Base-by-base conservation (phyloP, 2,888 invertebrate genomes). In the Gerris lacustris region DNA sequence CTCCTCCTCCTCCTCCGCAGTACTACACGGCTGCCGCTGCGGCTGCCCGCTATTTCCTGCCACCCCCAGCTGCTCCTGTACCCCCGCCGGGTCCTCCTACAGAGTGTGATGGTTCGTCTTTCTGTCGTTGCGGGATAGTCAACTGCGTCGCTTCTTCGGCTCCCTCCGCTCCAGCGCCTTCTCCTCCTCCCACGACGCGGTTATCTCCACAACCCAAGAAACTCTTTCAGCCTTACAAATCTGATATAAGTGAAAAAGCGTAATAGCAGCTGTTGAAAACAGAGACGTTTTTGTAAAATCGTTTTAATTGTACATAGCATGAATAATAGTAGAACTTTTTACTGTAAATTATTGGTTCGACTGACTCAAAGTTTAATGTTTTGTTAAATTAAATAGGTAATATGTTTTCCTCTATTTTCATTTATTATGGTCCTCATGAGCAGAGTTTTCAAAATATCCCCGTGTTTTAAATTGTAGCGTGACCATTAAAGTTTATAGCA, bases 141-240 rank as follows among this genome's bases (percentile, higher is more conserved):
- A 76, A 85, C 82, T 74, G 84, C 82, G 84, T 77, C 79, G 81
- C 74, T 80, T 81, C 79, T 75, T 82, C 78, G 0, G 80, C 82
- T 76, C 78, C 82, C 69, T 81, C 79, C 69, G 81, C 67, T 79
- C 80, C 73, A 81, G 31, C 31, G 31, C 79, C 47, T 80, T 81
- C 63, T 69, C 77, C 67, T 79, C 76, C 75, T 79, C 76, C 74
- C 78, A 75, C 64, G 78, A 77, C 77, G 78, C 79, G 15, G 78
- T 73, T 72, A 69, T 79, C 81, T 31, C 80, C 82, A 67, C 77
- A 80, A 71, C 74, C 73, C 15, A 81, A 81, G 0, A 88, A 88
- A 78, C 82, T 90, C 44, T 90, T 90, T 79, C 89, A 90, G 79
- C 90, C 90, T 0, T 90, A 90, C 81, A 90, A 90, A 77, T 84